These are phyloP conservation scores for Xyrauchen texanus DNA, from an alignment of 2,113 vertebrate species.

Conservation along the genomic window DNA sequence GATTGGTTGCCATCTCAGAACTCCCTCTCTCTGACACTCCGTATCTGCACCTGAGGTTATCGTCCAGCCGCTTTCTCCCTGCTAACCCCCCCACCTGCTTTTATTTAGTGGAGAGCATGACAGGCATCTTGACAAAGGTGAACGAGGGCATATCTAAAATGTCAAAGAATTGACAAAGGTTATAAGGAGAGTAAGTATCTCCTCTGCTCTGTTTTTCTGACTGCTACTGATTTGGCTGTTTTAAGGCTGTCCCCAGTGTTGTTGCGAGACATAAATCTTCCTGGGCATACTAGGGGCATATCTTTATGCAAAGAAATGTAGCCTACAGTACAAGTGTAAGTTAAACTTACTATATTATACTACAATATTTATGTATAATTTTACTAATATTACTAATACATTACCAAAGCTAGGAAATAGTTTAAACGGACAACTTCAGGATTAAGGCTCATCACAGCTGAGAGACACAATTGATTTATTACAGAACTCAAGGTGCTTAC, in stretches of 20 bases:
- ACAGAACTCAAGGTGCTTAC: too few species aligned
- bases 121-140: constrained; percentile 70
- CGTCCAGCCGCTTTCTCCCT: neutral
- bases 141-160: constrained; percentile 75
- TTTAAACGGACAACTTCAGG: too few species aligned
- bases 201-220: constrained; percentile 68
- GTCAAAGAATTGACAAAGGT: constrained; percentile 78
- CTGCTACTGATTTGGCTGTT: constrained; percentile 65
- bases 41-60: constrained; percentile 19
- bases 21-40: constrained; percentile 37
- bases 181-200: constrained; percentile 74
- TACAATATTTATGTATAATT: too few species aligned
- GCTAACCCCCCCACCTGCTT: constrained; percentile 35
- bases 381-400: too few species aligned
- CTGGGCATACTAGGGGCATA: too few species aligned
- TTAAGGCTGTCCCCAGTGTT: neutral
- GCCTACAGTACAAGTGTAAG: too few species aligned
- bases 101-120: constrained; percentile 69
- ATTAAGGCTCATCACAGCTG: too few species aligned
- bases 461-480: too few species aligned
- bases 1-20: constrained; percentile 18
- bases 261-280: too few species aligned
- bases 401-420: too few species aligned
- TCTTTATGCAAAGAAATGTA: too few species aligned
- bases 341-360: too few species aligned